Conservation (phyloP, 2,888 invertebrate species). For the Ormyrus labotus region DNA sequence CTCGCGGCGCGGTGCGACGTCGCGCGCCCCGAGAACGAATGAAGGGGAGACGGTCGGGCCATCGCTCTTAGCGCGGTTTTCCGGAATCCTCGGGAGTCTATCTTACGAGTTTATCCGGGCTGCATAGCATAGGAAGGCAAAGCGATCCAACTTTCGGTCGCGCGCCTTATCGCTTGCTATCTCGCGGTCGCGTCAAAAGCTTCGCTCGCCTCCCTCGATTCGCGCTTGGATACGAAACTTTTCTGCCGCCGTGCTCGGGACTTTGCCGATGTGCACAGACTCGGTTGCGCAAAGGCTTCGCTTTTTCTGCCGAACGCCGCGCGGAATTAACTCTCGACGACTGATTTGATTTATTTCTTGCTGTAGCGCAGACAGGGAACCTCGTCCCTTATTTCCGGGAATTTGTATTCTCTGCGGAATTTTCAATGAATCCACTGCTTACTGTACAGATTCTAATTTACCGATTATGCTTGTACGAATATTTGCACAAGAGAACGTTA, state of each 20-base stretch:
- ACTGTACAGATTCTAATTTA: too few species aligned
- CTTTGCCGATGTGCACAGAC: too few species aligned
- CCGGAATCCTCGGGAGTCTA: conserved; percentile 66
- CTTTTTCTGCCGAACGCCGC: too few species aligned
- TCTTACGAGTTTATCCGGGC: conserved; percentile 64
- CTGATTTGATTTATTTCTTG: too few species aligned
- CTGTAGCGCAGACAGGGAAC: too few species aligned
- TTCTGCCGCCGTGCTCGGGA: conserved; percentile 34
- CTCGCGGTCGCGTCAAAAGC: conserved; percentile 64
- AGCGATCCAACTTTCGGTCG: conserved; percentile 67
- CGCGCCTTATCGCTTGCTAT: conserved; percentile 57
- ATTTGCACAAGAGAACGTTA: too few species aligned
- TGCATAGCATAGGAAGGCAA: conserved; percentile 51
- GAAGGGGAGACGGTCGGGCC: conserved; percentile 63
- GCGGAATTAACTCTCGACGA: too few species aligned
- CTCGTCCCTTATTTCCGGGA: too few species aligned
- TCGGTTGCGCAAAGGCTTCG: too few species aligned
- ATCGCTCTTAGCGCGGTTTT: conserved; percentile 69
- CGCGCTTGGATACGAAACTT: conserved; percentile 42
- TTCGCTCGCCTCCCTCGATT: conserved; percentile 60
- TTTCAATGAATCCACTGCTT: too few species aligned
- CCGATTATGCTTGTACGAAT: too few species aligned
- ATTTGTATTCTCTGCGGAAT: too few species aligned
- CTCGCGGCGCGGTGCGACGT: neutral
- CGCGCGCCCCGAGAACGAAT: conserved; percentile 56